Conservation (phyloP, 2,888 invertebrate genomes). For the Harmothoe impar region DNA sequence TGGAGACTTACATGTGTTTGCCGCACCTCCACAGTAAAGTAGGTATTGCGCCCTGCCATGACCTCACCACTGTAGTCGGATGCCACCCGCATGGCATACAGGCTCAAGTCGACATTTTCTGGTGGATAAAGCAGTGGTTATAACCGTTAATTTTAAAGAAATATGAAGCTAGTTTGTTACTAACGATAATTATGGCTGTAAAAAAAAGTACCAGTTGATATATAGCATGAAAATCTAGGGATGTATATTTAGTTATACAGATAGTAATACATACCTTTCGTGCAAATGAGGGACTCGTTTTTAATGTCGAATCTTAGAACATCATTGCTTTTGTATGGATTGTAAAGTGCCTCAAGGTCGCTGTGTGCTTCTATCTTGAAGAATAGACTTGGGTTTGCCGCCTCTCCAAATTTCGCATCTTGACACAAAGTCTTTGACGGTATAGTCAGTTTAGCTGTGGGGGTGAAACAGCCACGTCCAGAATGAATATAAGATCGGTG, state of each 20-base stretch:
- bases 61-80: neutral
- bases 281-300: neutral
- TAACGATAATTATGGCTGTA: no score
- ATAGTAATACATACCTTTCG: neutral
- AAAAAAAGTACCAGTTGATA: no score
- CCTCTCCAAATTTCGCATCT: neutral
- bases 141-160: no score
- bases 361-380: neutral
- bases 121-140: no score
- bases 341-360: neutral
- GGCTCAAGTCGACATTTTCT: conserved; percentile 45
- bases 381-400: neutral
- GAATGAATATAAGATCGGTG: no score
- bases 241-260: no score
- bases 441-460: neutral
- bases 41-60: neutral
- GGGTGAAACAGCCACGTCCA: no score
- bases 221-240: no score
- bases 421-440: neutral
- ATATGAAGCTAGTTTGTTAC: no score
- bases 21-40: neutral
- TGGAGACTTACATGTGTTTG: conserved; percentile 52
- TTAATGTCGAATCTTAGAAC: neutral
- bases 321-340: conserved; percentile 24
- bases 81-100: neutral